Evolutionary conservation across 1,140 invertebrate species (phyloP).

Genomic region (Wasmannia auropunctata): DNA sequence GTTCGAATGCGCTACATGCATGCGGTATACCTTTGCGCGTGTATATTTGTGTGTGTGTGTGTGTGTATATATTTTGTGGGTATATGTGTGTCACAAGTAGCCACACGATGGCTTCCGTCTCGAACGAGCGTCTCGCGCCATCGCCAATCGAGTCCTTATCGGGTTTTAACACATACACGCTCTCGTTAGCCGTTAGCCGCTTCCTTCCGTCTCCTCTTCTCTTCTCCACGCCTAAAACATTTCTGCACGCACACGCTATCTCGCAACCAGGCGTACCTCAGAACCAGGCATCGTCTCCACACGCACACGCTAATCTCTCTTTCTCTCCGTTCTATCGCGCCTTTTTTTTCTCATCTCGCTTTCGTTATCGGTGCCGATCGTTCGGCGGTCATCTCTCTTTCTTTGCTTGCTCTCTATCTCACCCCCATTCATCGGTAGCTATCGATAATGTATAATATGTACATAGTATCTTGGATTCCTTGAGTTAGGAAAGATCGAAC

Average conservation of each 20-base stretch:
- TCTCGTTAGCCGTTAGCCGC: conserved; percentile 59
- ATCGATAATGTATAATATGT: conserved; percentile 8
- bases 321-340: conserved; percentile 7
- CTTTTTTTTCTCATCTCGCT: conserved; percentile 31
- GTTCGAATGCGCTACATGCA: conserved; percentile 37
- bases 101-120: conserved; percentile 60
- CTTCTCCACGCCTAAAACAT: conserved; percentile 14
- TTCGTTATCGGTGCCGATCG: conserved; percentile 30
- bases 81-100: conserved; percentile 17
- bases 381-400: conserved; percentile 13
- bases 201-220: conserved; percentile 32
- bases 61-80: not conserved
- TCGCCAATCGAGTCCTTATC: conserved; percentile 65
- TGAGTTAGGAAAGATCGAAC: conserved; percentile 20
- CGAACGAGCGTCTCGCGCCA: conserved; percentile 57
- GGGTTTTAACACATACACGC: conserved; percentile 55
- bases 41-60: not conserved
- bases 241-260: conserved; percentile 51
- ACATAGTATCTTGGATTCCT: not conserved
- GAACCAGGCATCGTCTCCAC: conserved; percentile 35
- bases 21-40: not conserved
- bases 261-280: conserved; percentile 37
- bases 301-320: not conserved
- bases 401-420: not conserved
- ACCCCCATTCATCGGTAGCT: not conserved